These are phyloP conservation scores for Gymnobelideus leadbeateri DNA, from an alignment of 2,113 vertebrate species.

Conservation along the genomic window DNA sequence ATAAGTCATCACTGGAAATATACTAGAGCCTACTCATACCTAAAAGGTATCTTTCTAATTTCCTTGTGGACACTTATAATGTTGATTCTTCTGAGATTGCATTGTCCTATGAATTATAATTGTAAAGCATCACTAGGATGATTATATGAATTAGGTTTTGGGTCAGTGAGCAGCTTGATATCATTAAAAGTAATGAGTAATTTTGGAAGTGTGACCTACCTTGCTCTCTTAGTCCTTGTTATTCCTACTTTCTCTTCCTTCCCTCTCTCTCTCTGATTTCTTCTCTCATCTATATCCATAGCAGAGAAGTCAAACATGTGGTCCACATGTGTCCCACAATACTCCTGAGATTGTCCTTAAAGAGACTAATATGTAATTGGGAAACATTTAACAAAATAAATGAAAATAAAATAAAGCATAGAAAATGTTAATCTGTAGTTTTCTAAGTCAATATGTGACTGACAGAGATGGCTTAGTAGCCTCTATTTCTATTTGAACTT, in stretches of 20 bases:
- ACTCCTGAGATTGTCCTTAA: background rate
- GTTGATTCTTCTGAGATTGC: background rate
- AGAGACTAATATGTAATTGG: background rate
- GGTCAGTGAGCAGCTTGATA: background rate
- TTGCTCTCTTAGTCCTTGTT: background rate
- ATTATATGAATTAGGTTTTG: background rate
- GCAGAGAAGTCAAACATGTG: background rate
- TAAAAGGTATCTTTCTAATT: background rate
- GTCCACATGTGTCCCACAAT: background rate
- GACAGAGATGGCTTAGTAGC: background rate
- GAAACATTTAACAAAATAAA: background rate
- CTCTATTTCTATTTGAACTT: background rate
- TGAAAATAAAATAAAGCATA: background rate
- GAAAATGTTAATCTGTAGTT: background rate
- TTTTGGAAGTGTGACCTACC: background rate
- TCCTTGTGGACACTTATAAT: background rate
- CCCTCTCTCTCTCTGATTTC: background rate
- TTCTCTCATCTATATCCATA: background rate
- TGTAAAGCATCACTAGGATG: background rate
- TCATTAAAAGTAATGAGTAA: background rate
- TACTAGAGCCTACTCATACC: background rate
- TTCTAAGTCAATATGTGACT: background rate
- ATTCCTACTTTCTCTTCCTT: background rate
- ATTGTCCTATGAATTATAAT: background rate
- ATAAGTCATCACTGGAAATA: background rate